Evolutionary conservation across 2,797 vertebrate genomes (phyloP).

Genomic region (Tiaroga cobitis): DNA sequence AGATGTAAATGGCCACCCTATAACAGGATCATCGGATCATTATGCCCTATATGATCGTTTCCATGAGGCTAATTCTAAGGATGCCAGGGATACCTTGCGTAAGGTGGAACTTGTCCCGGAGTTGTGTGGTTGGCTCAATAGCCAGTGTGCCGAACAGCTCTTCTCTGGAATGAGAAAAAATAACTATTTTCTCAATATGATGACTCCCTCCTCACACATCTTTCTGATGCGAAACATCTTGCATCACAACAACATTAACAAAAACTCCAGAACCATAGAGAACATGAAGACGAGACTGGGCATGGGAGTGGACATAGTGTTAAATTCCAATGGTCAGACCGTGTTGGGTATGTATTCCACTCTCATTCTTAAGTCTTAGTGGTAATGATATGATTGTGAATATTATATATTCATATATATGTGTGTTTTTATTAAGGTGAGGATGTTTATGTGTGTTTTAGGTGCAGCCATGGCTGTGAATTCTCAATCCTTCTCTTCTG

Average conservation of each 20-base stretch:
- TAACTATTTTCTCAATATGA: conserved; percentile 24
- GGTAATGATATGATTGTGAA: too few species aligned
- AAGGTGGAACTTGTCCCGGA: conserved; percentile 30
- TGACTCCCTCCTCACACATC: not conserved
- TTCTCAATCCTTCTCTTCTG: too few species aligned
- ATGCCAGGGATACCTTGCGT: conserved; percentile 12
- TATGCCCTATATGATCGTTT: too few species aligned
- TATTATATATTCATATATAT: too few species aligned
- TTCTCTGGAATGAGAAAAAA: conserved; percentile 45
- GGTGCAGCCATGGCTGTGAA: too few species aligned
- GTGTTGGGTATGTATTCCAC: not conserved
- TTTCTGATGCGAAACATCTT: not conserved
- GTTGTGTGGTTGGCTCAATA: conserved; percentile 34
- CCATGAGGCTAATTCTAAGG: too few species aligned
- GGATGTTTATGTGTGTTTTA: too few species aligned
- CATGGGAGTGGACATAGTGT: not conserved
- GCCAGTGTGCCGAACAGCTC: conserved; percentile 42
- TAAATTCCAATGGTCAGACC: not conserved
- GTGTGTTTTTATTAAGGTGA: too few species aligned
- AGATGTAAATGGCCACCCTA: too few species aligned
- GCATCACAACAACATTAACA: not conserved
- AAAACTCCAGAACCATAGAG: not conserved
- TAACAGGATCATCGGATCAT: too few species aligned
- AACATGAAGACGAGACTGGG: not conserved
- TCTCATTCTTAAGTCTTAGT: too few species aligned